Evolutionary conservation across 2,113 vertebrate species (phyloP), one percentile per base, ranked within the genome.

Genomic region (Hydrochoerus hydrochaeris): DNA sequence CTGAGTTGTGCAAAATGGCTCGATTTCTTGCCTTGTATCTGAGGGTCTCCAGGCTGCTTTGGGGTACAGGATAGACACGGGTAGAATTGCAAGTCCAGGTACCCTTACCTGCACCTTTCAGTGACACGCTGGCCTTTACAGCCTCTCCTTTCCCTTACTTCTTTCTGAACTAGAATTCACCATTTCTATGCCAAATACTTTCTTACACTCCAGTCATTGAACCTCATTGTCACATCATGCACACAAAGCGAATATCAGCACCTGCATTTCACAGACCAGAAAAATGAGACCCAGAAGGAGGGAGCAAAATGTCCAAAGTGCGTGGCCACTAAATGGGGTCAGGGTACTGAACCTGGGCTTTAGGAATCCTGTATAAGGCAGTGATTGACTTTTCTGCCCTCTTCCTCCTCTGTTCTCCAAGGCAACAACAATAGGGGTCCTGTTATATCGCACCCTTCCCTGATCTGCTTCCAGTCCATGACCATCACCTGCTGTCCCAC

Each of bases 271-370:
- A 19, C 30, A 49, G 16, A 41, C 7, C 24, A 85, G 62, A 49
- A 88, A 80, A 92, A 46, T 41, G 38, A 83, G 77, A 83, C 26
- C 30, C 60, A 10, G n/a, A 54, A 71, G 88, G 7, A 3, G 3
- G 22, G 58, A 13, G 2, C 7, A 4, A 49, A 58, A 62, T 57
- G 85, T 26, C 38, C 14, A 49, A 22, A 11, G 52, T 52, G 41
- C 0, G 0, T 3, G 35, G 24, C 20, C 5, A 0, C 13, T 20
- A 4, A 16, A 11, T 12, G 38, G 30, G 9, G 26, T 0, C 2
- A 30, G 4, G 41, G 26, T 12, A 44, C 44, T 80, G 91, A 91
- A 8, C 4, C 1, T 16, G 41, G 14, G 41, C 28, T 69, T 90
- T 17, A 67, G n/a, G 41, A 52, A n/a, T 38, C 20, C 44, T 14